A percentile compares a stretch with the other conserved stretches of the same genome.
Evolutionary conservation across 2,113 vertebrate genomes (phyloP).

Genomic region (Hippolais icterina): DNA sequence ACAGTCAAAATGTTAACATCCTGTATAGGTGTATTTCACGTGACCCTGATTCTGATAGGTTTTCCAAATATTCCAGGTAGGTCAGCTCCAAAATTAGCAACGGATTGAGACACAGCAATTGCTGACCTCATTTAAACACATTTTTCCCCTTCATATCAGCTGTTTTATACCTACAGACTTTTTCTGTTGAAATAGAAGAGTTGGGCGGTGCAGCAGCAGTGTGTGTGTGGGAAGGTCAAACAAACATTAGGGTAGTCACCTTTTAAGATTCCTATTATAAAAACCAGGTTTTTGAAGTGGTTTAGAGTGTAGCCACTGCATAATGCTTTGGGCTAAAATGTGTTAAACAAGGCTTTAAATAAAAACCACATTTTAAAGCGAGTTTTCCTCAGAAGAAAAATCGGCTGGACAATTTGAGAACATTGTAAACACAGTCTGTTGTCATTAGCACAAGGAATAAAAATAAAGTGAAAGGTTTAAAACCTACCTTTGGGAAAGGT

Average conservation of each 20-base stretch:
- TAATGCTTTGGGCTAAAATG: conserved; percentile 32
- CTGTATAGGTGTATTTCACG: not conserved
- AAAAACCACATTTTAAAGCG: conserved; percentile 45
- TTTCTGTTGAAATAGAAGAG: not conserved
- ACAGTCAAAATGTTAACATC: not conserved
- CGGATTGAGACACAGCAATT: not conserved
- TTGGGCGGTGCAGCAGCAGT: not conserved
- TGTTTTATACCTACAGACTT: not conserved
- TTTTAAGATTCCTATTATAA: conserved; percentile 9
- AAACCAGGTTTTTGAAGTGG: conserved; percentile 24
- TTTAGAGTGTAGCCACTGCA: conserved; percentile 13
- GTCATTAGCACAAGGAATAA: conserved; percentile 3
- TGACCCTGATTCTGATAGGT: not conserved
- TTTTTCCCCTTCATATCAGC: not conserved
- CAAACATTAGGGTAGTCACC: not conserved
- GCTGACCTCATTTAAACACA: not conserved
- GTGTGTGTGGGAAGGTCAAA: not conserved
- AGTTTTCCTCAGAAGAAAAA: not conserved
- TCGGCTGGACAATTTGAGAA: conserved; percentile 3
- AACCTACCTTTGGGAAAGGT: not conserved
- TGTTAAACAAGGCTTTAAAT: conserved; percentile 49
- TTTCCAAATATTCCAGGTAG: not conserved
- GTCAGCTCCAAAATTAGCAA: not conserved
- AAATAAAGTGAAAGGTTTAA: conserved; percentile 1
- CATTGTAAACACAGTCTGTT: conserved; percentile 25